These are phyloP conservation scores for Cetonia aurata DNA, from an alignment of 2,888 invertebrate species.

Conservation along the genomic window DNA sequence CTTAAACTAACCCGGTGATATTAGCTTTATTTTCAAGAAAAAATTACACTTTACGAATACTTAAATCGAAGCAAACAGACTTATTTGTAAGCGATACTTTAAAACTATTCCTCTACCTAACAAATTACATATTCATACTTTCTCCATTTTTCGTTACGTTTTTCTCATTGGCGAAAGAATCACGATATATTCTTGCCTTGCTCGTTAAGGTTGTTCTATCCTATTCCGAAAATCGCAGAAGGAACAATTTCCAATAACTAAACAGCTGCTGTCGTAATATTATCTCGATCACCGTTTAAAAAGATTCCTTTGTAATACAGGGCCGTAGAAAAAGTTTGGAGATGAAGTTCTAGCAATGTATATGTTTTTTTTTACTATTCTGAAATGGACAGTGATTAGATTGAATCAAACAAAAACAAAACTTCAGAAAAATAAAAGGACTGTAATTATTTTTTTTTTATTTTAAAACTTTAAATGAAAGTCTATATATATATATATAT, in stretches of 20 bases:
- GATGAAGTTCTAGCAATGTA: too few species aligned
- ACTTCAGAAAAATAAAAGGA: too few species aligned
- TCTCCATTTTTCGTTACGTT: slow-evolving; percentile 40
- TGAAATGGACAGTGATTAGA: too few species aligned
- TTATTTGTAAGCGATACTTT: slow-evolving; percentile 47
- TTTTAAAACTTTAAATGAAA: too few species aligned
- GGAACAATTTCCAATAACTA: slow-evolving; percentile 42
- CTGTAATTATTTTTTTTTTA: too few species aligned
- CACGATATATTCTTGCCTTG: slow-evolving; percentile 14
- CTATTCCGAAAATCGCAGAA: slow-evolving; percentile 50
- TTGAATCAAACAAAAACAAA: too few species aligned
- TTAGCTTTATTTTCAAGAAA: slow-evolving; percentile 13
- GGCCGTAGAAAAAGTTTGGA: too few species aligned
- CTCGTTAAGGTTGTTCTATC: slow-evolving; percentile 4
- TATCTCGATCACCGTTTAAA: too few species aligned
- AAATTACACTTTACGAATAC: slow-evolving; percentile 27
- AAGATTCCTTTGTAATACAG: too few species aligned
- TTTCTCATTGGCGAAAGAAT: not conserved
- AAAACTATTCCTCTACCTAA: slow-evolving; percentile 60
- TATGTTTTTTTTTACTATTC: too few species aligned
- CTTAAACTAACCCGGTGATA: slow-evolving; percentile 4
- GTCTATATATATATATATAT: too few species aligned
- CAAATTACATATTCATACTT: slow-evolving; percentile 54
- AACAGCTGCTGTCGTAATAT: slow-evolving; percentile 16
- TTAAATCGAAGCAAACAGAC: slow-evolving; percentile 37